These are phyloP conservation scores for Scartelaos histophorus DNA, from an alignment of 2,113 vertebrate genomes.

Conservation along the genomic window DNA sequence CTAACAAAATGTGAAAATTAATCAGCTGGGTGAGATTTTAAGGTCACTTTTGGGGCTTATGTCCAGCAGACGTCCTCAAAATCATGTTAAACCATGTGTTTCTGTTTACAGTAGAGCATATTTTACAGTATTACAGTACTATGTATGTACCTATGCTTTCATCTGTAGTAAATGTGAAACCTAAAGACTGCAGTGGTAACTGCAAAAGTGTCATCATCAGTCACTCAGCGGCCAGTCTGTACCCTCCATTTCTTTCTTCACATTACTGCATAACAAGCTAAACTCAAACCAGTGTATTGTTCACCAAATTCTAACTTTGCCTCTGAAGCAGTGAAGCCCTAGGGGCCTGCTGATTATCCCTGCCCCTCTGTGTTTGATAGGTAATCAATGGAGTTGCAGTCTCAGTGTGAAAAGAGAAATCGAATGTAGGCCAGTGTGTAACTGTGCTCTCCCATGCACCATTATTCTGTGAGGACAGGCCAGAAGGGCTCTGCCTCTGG, in stretches of 20 bases:
- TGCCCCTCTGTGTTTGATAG: conserved; percentile 51
- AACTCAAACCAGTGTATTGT: conserved; percentile 13
- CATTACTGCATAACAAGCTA: conserved; percentile 9
- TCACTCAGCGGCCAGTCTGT: conserved; percentile 1
- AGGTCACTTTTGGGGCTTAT: neutral
- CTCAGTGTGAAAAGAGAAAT: conserved; percentile 56
- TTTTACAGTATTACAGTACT: neutral
- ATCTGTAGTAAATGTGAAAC: neutral
- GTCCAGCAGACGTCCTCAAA: neutral
- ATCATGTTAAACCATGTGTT: neutral
- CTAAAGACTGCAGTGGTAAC: neutral
- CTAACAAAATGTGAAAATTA: too few species aligned
- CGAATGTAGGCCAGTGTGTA: conserved; percentile 56
- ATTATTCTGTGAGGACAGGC: conserved; percentile 37
- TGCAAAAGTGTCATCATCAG: neutral
- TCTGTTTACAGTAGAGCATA: neutral
- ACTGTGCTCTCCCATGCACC: conserved; percentile 35
- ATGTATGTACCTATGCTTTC: neutral
- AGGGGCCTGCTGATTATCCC: conserved; percentile 60
- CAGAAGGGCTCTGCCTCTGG: conserved; percentile 22
- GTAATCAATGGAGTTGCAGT: conserved; percentile 67
- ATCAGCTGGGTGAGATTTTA: neutral
- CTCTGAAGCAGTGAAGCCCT: conserved; percentile 40
- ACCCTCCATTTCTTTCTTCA: neutral
- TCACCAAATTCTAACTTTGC: conserved; percentile 46